A percentile compares a stretch with the other conserved stretches of the same genome.
phyloP scores from a whole-genome alignment of 2,888 invertebrate genomes.

The Gasteruption jaculator region DNA sequence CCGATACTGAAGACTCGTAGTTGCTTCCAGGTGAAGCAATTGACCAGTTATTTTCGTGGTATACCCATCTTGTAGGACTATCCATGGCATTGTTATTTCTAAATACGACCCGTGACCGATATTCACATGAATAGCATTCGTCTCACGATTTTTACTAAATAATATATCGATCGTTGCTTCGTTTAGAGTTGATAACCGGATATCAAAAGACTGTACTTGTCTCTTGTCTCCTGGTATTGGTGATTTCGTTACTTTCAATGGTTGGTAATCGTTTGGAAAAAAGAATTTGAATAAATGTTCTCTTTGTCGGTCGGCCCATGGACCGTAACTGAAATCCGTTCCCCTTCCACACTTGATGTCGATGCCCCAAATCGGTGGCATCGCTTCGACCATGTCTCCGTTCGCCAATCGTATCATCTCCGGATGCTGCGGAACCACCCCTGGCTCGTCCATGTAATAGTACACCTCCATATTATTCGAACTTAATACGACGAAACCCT shows the following conservation, averaged over 20 bases:
- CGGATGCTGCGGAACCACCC: constrained; percentile 86
- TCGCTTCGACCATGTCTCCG: constrained; percentile 88
- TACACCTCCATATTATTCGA: constrained; percentile 92
- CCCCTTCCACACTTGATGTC: constrained; percentile 93
- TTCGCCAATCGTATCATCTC: constrained; percentile 85
- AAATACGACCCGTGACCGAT: constrained; percentile 93
- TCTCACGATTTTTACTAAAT: constrained; percentile 93
- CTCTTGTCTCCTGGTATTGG: constrained; percentile 85
- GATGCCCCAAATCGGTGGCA: constrained; percentile 92
- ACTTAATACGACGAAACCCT: constrained; percentile 95
- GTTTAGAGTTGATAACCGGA: constrained; percentile 82
- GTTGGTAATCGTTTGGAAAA: constrained; percentile 84
- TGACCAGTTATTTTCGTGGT: constrained; percentile 90
- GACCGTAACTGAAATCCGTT: constrained; percentile 95
- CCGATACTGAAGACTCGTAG: constrained; percentile 90
- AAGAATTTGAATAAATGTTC: constrained; percentile 95
- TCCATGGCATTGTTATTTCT: constrained; percentile 95
- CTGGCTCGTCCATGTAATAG: constrained; percentile 97
- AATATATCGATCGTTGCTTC: constrained; percentile 94
- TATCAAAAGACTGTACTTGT: constrained; percentile 87
- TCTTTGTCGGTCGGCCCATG: constrained; percentile 97
- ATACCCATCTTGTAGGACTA: constrained; percentile 81
- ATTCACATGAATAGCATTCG: constrained; percentile 95
- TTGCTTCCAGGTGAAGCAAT: constrained; percentile 88
- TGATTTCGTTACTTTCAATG: constrained; percentile 72